Conservation (phyloP, 1,140 invertebrate species). For the Cecropterus lyciades region DNA sequence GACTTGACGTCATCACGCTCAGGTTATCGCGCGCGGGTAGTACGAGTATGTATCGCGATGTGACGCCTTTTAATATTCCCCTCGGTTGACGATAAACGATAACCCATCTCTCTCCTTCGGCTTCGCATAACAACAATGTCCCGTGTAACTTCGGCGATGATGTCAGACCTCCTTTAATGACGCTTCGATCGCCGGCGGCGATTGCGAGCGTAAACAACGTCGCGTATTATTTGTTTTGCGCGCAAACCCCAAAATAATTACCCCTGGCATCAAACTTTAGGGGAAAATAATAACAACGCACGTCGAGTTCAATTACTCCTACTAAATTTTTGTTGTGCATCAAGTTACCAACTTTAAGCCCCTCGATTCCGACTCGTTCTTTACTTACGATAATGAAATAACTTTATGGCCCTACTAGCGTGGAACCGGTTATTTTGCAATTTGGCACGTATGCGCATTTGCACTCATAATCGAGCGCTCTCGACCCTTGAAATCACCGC, state of each 20-base stretch:
- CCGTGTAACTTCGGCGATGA: constrained; percentile 71
- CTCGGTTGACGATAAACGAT: constrained; percentile 64
- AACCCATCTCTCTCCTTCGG: constrained; percentile 68
- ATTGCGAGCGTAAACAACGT: constrained; percentile 58
- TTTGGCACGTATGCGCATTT: constrained; percentile 60
- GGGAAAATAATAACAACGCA: constrained; percentile 41
- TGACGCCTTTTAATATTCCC: constrained; percentile 67
- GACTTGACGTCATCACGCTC: too few species aligned
- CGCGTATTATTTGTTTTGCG: constrained; percentile 49
- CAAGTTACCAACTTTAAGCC: constrained; percentile 12
- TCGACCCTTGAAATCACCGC: constrained; percentile 52
- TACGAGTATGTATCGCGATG: constrained; percentile 36
- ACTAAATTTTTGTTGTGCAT: constrained; percentile 15
- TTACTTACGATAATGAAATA: constrained; percentile 48
- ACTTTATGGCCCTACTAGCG: constrained; percentile 51
- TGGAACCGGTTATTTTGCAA: constrained; percentile 62
- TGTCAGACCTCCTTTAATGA: constrained; percentile 76
- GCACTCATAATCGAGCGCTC: constrained; percentile 48
- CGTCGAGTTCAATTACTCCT: constrained; percentile 31
- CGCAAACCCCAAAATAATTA: constrained; percentile 40
- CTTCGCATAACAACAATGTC: constrained; percentile 69
- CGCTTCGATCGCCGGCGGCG: constrained; percentile 54
- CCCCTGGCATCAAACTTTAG: constrained; percentile 35
- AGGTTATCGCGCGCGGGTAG: too few species aligned
- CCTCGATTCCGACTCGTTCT: constrained; percentile 15